These are phyloP conservation scores for Theodoxus fluviatilis DNA, from an alignment of 2,888 invertebrate genomes.

Conservation along the genomic window DNA sequence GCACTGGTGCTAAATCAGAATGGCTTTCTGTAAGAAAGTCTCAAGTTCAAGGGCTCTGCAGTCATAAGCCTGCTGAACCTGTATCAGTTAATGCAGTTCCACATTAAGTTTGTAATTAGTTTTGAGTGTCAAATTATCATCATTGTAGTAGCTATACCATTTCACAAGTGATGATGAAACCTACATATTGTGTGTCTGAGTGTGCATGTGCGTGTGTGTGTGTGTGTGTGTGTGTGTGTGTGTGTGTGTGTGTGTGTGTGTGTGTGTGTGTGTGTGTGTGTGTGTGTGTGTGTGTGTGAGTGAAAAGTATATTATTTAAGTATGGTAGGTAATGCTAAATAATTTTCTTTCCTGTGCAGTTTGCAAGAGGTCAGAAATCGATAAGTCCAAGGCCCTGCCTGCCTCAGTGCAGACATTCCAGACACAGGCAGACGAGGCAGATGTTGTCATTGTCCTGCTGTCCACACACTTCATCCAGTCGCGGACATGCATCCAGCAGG, in stretches of 20 bases:
- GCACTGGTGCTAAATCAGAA: too few species aligned
- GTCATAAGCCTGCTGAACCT: too few species aligned
- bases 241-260: background rate
- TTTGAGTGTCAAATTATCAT: too few species aligned
- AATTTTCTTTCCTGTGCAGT: background rate
- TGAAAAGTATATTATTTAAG: background rate
- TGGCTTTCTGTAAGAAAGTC: too few species aligned
- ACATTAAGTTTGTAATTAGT: too few species aligned
- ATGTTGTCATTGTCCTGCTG: conserved; percentile 56
- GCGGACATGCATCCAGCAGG: conserved; percentile 59
- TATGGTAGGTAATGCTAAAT: background rate
- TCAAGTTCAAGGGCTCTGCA: too few species aligned
- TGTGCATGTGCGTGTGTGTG: background rate
- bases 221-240: background rate
- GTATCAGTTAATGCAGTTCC: too few species aligned
- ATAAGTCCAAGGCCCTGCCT: background rate
- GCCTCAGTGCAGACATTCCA: conserved; percentile 46
- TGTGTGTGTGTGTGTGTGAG: conserved; percentile 6
- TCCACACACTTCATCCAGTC: conserved; percentile 56
- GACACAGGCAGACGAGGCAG: conserved; percentile 61
- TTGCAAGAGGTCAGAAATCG: background rate
- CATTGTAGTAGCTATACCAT: too few species aligned
- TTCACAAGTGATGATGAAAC: too few species aligned
- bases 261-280: background rate
- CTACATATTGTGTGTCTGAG: background rate